Conservation (phyloP, 2,888 invertebrate genomes). For the Hydraecia micacea region DNA sequence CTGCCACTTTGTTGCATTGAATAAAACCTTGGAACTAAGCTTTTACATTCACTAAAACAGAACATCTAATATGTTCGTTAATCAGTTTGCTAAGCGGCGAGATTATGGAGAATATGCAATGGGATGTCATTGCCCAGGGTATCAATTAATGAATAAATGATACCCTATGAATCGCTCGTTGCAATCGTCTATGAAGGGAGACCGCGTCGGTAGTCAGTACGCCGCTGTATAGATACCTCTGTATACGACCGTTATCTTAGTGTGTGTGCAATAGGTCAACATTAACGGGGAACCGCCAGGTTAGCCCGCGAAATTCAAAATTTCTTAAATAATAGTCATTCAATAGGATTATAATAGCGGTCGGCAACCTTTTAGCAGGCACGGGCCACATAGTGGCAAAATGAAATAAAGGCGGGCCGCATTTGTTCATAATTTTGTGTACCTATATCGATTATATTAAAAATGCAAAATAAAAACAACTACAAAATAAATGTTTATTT, state of each 20-base stretch:
- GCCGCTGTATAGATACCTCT: neutral
- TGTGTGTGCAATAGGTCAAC: constrained; percentile 8
- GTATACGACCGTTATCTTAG: neutral
- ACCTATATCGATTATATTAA: no score
- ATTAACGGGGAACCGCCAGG: neutral
- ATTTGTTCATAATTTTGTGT: no score
- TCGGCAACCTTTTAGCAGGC: no score
- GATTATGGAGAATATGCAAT: constrained; percentile 3
- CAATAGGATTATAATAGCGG: no score
- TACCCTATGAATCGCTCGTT: neutral
- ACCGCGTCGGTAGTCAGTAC: neutral
- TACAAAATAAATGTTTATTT: no score
- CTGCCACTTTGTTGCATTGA: constrained; percentile 6
- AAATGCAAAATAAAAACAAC: no score
- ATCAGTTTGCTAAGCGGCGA: neutral
- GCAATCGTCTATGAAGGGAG: constrained; percentile 7
- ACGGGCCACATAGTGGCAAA: no score
- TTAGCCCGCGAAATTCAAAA: no score
- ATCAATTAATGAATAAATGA: neutral
- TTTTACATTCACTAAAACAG: neutral
- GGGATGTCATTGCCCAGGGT: no score
- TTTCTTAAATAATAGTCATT: no score
- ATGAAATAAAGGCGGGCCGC: no score
- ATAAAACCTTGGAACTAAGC: neutral
- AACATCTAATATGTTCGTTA: neutral